These are phyloP conservation scores for Muricea muricata DNA, from an alignment of 92 coral and sea anemone species.

Conservation along the genomic window DNA sequence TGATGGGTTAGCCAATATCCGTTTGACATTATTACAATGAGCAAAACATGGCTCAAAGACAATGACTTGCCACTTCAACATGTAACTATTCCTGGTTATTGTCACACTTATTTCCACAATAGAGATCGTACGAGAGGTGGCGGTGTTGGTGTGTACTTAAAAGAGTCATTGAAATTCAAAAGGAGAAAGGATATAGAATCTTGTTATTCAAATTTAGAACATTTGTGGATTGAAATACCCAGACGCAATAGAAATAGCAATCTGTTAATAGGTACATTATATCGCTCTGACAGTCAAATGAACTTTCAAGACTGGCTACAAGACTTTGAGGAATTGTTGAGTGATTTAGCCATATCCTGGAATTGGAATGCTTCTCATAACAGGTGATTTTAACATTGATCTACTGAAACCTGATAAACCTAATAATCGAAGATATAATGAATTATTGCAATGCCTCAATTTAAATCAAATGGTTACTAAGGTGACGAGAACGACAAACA, in stretches of 20 bases:
- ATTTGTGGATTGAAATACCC: too few species aligned
- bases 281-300: too few species aligned
- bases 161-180: too few species aligned
- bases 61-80: too few species aligned
- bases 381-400: slow-evolving; percentile 43
- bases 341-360: slow-evolving; percentile 24
- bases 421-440: slow-evolving; percentile 42
- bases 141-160: too few species aligned
- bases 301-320: slow-evolving; percentile 19
- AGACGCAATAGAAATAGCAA: too few species aligned
- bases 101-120: too few species aligned
- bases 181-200: too few species aligned
- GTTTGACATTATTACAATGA: background rate
- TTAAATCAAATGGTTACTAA: slow-evolving; percentile 53
- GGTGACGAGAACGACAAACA: slow-evolving; percentile 5
- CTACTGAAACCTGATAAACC: slow-evolving; percentile 42
- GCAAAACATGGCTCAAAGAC: background rate
- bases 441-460: slow-evolving; percentile 49
- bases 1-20: background rate
- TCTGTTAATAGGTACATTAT: too few species aligned
- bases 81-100: too few species aligned
- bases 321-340: slow-evolving; percentile 4
- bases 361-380: slow-evolving; percentile 45
- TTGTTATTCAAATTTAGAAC: background rate
- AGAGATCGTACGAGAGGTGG: too few species aligned